phyloP scores from a whole-genome alignment of 2,888 invertebrate genomes.

The Drosophila subsilvestris region DNA sequence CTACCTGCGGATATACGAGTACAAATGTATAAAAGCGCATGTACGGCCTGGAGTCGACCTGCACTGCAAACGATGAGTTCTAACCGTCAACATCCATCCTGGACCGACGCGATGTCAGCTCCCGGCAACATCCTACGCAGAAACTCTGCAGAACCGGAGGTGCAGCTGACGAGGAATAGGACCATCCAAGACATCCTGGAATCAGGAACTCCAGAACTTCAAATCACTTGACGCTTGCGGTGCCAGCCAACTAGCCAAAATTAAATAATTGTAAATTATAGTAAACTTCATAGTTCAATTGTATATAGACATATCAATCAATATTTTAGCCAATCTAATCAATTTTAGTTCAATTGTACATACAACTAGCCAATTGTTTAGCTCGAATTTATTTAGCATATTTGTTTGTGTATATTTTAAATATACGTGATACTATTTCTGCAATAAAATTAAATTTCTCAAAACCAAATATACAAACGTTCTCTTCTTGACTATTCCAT shows the following conservation, averaged over 20 bases:
- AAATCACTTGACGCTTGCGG: constrained; percentile 34
- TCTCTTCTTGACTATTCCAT: neutral
- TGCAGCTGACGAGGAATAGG: constrained; percentile 2
- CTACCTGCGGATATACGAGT: constrained; percentile 52
- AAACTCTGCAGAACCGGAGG: neutral
- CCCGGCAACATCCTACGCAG: constrained; percentile 7
- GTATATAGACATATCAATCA: constrained; percentile 37
- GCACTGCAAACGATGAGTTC: constrained; percentile 63
- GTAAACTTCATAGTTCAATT: constrained; percentile 34
- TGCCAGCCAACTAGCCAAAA: constrained; percentile 62
- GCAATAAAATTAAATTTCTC: constrained; percentile 65
- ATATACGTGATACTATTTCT: constrained; percentile 61
- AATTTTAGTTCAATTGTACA: constrained; percentile 54
- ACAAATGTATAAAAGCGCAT: constrained; percentile 52
- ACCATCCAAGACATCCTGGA: constrained; percentile 1
- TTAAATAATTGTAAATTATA: constrained; percentile 43
- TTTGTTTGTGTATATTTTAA: constrained; percentile 54
- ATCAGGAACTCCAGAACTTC: constrained; percentile 10
- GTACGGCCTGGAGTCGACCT: constrained; percentile 40
- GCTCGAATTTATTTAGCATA: constrained; percentile 39
- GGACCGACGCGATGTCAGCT: constrained; percentile 10
- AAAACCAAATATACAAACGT: neutral
- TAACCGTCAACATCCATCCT: constrained; percentile 41
- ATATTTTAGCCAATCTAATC: constrained; percentile 4
- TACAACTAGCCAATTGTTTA: constrained; percentile 45